Conservation (phyloP, 2,888 invertebrate genomes). For the Drosophila monieri region DNA sequence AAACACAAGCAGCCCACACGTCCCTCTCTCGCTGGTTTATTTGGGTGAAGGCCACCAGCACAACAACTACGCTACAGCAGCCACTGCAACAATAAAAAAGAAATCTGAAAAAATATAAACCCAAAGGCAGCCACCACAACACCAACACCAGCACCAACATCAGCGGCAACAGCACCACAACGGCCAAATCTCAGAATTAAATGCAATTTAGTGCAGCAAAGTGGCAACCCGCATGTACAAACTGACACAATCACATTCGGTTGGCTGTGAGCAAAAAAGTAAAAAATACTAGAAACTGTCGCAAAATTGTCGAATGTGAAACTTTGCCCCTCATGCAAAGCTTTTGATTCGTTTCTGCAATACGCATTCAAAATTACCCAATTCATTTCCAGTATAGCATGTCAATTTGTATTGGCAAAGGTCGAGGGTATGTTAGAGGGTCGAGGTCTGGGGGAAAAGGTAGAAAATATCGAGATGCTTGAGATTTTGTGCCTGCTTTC, state of each 20-base stretch:
- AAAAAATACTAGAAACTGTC: slow-evolving; percentile 19
- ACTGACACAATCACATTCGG: slow-evolving; percentile 53
- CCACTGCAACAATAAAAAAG: slow-evolving; percentile 21
- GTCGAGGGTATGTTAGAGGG: slow-evolving; percentile 7
- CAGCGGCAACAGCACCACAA: slow-evolving; percentile 27
- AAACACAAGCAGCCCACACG: slow-evolving; percentile 49
- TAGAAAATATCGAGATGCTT: slow-evolving; percentile 17
- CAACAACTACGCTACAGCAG: slow-evolving; percentile 39
- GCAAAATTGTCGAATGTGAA: slow-evolving; percentile 33
- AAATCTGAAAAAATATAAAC: slow-evolving; percentile 10
- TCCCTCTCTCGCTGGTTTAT: slow-evolving; percentile 51
- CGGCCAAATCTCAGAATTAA: slow-evolving; percentile 72
- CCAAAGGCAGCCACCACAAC: slow-evolving; percentile 34
- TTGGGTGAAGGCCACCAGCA: slow-evolving; percentile 69
- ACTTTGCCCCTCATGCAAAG: slow-evolving; percentile 48
- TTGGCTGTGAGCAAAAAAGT: slow-evolving; percentile 28
- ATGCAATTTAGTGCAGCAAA: slow-evolving; percentile 78
- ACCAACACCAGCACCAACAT: slow-evolving; percentile 25
- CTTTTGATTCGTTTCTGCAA: slow-evolving; percentile 33
- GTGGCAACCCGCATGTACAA: slow-evolving; percentile 58
- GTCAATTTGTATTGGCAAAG: slow-evolving; percentile 68
- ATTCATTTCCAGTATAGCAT: slow-evolving; percentile 76
- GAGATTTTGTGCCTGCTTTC: slow-evolving; percentile 22
- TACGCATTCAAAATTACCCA: slow-evolving; percentile 65
- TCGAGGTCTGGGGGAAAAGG: slow-evolving; percentile 3